Conservation (phyloP, 1,140 invertebrate species). For the Drosophila guanche region DNA sequence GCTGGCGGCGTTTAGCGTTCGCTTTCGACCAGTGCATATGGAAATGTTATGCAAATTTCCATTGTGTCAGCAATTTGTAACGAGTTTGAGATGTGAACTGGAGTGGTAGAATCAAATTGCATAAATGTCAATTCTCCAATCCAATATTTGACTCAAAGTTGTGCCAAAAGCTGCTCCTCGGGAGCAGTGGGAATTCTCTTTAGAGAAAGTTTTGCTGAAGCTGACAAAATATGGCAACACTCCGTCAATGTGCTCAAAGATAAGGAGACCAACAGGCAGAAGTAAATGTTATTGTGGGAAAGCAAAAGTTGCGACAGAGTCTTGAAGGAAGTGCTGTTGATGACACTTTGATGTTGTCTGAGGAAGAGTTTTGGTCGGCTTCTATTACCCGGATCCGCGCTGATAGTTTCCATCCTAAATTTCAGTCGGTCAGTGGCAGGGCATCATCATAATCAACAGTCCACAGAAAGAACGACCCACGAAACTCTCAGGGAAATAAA, state of each 20-base stretch:
- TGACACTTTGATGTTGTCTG: conserved; percentile 64
- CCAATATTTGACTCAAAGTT: conserved; percentile 43
- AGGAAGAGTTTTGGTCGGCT: conserved; percentile 29
- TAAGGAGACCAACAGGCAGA: conserved; percentile 5
- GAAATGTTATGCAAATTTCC: conserved; percentile 77
- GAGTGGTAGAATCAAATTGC: conserved; percentile 69
- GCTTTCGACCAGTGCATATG: conserved; percentile 62
- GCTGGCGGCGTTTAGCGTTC: conserved; percentile 27
- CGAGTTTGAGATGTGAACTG: conserved; percentile 67
- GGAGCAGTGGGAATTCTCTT: conserved; percentile 1
- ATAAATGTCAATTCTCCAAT: conserved; percentile 77
- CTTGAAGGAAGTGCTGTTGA: conserved; percentile 55
- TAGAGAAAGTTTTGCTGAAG: conserved; percentile 53
- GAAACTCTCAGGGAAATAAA: conserved; percentile 59
- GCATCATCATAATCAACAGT: conserved; percentile 56
- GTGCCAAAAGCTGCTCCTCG: conserved; percentile 2
- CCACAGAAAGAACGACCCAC: conserved; percentile 42
- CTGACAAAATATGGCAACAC: conserved; percentile 75
- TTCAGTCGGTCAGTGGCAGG: conserved; percentile 12
- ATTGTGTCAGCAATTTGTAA: conserved; percentile 76
- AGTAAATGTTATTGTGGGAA: conserved; percentile 77
- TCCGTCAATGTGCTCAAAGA: conserved; percentile 47
- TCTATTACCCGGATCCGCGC: conserved; percentile 33
- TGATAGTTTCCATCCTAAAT: conserved; percentile 12
- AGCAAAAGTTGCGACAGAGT: conserved; percentile 50